Base-by-base conservation (phyloP, 2,797 vertebrate genomes). In the Ispidina picta region DNA sequence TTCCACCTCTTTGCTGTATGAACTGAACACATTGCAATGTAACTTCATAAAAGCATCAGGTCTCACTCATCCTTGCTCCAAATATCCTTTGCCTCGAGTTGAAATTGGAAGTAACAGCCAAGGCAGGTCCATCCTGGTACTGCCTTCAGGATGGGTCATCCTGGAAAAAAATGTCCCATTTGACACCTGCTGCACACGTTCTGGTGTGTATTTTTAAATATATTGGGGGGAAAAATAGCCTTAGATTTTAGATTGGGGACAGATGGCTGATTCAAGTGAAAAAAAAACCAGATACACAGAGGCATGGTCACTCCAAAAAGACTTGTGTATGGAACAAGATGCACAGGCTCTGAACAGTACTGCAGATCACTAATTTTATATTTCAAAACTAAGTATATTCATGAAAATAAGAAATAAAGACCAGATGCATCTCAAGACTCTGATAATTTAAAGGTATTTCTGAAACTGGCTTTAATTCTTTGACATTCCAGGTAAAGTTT, bases 361-460 rank as follows among this genome's bases (percentile, higher is more conserved):
- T 33, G 43, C 22, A 43, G 49, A 29, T 44, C 23, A 76, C 55
- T 41, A 78, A 51, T 31, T 65, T 77, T 54, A 12, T 43, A 54
- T 71, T 91, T 81, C 48, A 85, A 60, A 44, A 55, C 7, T 51
- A 66, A 48, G 46, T 37, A 19, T 63, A 14, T 46, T 75, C 49
- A 64, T 71, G 72, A 85, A 91, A 86, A 54, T 55, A 65, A 66
- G 37, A 72, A 81, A 60, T 64, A 81, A 68, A 75, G 39, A 49
- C 13, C 15, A 69, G 29, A 68, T 69, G 14, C 7, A 64, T 63
- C 31, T 78, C 51, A 72, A 71, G 37, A 85, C 26, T 37, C 16
- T 52, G 15, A 75, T 31, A 87, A 91, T 85, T 70, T 76, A 81
- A 89, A 84, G 44, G 48, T 85, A 17, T 86, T 92, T 96, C 78